Conservation (phyloP, 2,888 invertebrate genomes). For the Parnassius mnemosyne region DNA sequence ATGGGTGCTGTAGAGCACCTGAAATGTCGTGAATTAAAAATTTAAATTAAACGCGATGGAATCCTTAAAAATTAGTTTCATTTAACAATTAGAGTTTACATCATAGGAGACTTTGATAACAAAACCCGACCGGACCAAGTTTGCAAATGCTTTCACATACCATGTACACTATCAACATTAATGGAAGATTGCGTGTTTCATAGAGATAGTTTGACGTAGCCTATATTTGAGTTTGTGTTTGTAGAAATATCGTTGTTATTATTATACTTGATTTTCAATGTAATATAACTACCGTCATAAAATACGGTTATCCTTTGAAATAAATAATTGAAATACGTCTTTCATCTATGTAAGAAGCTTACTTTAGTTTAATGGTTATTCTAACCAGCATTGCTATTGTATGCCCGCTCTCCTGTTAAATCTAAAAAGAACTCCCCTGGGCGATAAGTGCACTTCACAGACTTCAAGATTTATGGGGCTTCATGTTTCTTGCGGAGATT, state of each 20-base stretch:
- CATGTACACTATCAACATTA: no score
- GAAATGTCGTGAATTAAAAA: no score
- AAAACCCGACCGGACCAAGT: no score
- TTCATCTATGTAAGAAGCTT: neutral
- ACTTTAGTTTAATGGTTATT: neutral
- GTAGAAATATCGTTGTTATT: conserved; percentile 7
- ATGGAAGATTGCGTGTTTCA: conserved; percentile 12
- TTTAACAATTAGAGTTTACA: no score
- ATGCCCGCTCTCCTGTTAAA: neutral
- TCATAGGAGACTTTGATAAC: no score
- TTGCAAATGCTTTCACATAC: no score
- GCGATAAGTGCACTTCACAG: neutral
- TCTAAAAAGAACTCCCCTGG: neutral
- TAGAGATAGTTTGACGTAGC: conserved; percentile 15
- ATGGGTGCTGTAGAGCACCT: no score
- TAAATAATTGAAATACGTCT: neutral
- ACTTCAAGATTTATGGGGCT: neutral
- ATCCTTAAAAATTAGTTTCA: no score
- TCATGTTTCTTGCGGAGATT: neutral
- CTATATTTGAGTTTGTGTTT: conserved; percentile 9
- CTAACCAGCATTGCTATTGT: neutral
- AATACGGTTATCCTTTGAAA: neutral
- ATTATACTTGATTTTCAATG: conserved; percentile 5
- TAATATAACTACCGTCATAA: neutral
- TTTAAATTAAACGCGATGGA: no score